These are phyloP conservation scores for Anarsia innoxiella DNA, from an alignment of 2,888 invertebrate genomes.

Conservation along the genomic window DNA sequence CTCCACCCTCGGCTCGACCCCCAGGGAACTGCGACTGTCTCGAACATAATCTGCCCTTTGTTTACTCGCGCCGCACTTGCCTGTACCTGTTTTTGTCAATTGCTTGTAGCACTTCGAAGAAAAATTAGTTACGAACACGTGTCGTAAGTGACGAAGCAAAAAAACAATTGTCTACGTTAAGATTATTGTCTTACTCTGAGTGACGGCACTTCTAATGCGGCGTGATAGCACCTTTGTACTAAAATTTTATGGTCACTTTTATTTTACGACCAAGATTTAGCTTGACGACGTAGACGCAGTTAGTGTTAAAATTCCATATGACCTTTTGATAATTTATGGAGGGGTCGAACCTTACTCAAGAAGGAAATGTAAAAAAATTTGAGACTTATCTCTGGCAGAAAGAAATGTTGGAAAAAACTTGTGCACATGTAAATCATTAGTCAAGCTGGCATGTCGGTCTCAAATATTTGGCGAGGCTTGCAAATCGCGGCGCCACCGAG, in stretches of 20 bases:
- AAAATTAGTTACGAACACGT: constrained; percentile 50
- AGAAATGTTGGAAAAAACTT: constrained; percentile 33
- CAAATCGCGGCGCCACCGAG: constrained; percentile 59
- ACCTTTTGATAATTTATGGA: no score
- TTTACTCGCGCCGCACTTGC: constrained; percentile 48
- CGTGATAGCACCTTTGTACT: constrained; percentile 9
- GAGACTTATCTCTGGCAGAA: constrained; percentile 31
- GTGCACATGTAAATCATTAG: constrained; percentile 70
- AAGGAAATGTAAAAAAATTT: constrained; percentile 24
- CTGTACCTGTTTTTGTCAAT: constrained; percentile 41
- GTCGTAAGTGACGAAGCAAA: constrained; percentile 25
- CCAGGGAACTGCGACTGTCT: constrained; percentile 45
- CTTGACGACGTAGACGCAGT: no score
- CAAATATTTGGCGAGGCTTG: constrained; percentile 66
- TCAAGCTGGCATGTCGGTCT: constrained; percentile 41
- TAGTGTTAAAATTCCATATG: no score
- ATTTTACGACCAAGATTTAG: constrained; percentile 3
- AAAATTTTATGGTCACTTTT: no score
- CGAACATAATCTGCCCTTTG: constrained; percentile 32
- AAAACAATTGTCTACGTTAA: constrained; percentile 28
- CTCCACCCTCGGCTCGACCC: constrained; percentile 31
- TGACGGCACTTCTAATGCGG: constrained; percentile 26
- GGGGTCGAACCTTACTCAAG: no score
- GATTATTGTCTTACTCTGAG: constrained; percentile 32
- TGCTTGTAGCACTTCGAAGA: constrained; percentile 40